Evolutionary conservation across 2,113 vertebrate genomes (phyloP).

Genomic region (Passer domesticus): DNA sequence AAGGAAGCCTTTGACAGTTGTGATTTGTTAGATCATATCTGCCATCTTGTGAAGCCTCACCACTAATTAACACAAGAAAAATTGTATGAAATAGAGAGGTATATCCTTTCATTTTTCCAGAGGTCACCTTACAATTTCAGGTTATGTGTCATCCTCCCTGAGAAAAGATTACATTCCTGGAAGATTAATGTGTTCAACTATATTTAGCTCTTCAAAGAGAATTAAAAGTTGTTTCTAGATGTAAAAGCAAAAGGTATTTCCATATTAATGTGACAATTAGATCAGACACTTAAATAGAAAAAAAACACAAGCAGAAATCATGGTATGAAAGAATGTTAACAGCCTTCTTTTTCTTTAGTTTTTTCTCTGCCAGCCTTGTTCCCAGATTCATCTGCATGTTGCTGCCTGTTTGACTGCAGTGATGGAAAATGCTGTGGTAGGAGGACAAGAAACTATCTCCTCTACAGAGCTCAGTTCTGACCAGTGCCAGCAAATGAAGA

Average conservation of each 20-base stretch:
- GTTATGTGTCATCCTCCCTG: not conserved
- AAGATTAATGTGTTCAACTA: not conserved
- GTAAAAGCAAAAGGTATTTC: not conserved
- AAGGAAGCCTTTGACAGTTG: not conserved
- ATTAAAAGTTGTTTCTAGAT: not conserved
- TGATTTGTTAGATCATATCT: not conserved
- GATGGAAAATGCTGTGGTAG: not conserved
- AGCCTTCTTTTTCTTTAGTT: not conserved
- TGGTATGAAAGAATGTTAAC: not conserved
- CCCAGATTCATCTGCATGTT: not conserved
- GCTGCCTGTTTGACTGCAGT: not conserved
- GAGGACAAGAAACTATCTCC: not conserved
- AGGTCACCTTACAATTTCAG: not conserved
- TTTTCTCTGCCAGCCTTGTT: fast-evolving
- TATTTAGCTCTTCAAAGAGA: not conserved
- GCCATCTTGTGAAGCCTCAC: not conserved
- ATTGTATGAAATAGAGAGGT: not conserved
- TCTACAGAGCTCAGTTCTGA: not conserved
- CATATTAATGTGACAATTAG: not conserved
- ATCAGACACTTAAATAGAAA: not conserved
- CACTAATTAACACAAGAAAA: not conserved
- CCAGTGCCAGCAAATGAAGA: not conserved
- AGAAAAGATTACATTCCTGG: not conserved
- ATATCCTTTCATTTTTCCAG: not conserved
- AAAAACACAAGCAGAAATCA: not conserved